Conservation (phyloP, 2,113 vertebrate genomes). For the Nibea coibor region DNA sequence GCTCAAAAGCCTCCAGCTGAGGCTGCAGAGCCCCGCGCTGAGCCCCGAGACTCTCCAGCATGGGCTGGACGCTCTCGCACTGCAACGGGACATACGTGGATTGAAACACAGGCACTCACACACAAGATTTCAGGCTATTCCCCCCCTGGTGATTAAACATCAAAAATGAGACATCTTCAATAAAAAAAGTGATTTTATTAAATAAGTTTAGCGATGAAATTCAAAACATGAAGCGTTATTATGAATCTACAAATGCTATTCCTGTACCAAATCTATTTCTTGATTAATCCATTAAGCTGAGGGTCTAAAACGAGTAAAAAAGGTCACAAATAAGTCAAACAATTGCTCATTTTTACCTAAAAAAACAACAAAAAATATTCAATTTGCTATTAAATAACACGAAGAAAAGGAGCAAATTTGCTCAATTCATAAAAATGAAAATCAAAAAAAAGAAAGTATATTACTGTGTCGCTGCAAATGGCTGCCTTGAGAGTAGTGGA, state of each 20-base stretch:
- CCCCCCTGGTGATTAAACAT: not conserved
- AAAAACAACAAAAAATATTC: no score
- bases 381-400: no score
- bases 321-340: no score
- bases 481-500: not conserved
- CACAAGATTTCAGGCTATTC: not conserved
- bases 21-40: constrained; percentile 74
- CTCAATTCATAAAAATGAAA: no score
- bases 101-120: not conserved
- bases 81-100: constrained; percentile 67
- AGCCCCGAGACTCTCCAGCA: constrained; percentile 81
- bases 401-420: no score
- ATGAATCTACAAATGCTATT: not conserved
- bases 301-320: no score
- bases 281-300: no score
- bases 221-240: constrained; percentile 5
- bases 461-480: constrained; percentile 11
- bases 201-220: constrained; percentile 5
- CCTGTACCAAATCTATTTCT: not conserved
- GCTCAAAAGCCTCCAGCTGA: constrained; percentile 83
- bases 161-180: not conserved
- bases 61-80: constrained; percentile 85
- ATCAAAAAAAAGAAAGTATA: no score
- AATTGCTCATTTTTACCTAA: no score
- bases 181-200: constrained; percentile 48